Conservation (phyloP, 2,797 vertebrate genomes). For the Eospalax fontanierii region DNA sequence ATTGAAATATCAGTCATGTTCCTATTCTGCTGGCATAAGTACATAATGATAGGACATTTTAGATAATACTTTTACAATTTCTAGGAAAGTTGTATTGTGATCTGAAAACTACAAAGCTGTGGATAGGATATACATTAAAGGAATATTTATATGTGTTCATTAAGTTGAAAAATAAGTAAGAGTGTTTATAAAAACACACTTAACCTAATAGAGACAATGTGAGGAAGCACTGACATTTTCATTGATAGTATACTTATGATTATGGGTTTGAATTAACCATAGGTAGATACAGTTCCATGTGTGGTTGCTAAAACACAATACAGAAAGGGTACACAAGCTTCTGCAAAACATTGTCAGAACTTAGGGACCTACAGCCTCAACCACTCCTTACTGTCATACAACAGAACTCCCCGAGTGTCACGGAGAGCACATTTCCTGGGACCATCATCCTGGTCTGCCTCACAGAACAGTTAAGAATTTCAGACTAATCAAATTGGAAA, state of each 20-base stretch:
- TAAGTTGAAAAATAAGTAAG: no score
- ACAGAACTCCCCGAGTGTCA: neutral
- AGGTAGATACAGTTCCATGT: neutral
- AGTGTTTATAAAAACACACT: neutral
- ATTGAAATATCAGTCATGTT: neutral
- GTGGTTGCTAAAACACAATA: neutral
- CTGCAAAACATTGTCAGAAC: neutral
- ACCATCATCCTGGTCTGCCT: neutral
- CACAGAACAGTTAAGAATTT: slow-evolving; percentile 4
- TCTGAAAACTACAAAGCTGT: neutral
- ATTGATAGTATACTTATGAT: slow-evolving; percentile 11
- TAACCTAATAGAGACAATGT: neutral
- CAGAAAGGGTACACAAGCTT: neutral
- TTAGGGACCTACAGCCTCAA: neutral
- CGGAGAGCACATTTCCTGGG: neutral
- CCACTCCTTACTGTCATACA: neutral
- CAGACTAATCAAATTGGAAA: neutral
- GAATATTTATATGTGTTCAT: neutral
- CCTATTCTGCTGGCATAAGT: neutral
- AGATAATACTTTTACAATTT: neutral
- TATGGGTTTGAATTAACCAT: neutral
- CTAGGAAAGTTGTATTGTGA: neutral
- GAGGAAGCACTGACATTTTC: neutral
- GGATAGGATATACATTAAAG: neutral
- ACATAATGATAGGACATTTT: neutral